A percentile compares a stretch with the other conserved stretches of the same genome.
phyloP scores from a whole-genome alignment of 1,140 invertebrate species.

The Batillaria attramentaria region DNA sequence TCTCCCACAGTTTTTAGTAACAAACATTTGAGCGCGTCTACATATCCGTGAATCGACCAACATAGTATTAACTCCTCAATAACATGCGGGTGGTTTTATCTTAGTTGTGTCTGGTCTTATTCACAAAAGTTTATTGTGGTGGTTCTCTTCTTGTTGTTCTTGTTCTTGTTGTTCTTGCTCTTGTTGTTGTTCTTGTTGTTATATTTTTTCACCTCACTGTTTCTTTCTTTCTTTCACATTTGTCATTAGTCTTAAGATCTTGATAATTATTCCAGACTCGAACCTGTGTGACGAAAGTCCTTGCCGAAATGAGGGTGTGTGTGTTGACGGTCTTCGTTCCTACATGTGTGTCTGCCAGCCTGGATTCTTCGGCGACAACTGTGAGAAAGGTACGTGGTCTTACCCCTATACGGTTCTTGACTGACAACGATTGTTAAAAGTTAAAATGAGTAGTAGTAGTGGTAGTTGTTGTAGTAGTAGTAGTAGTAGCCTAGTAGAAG shows the following conservation, averaged over 20 bases:
- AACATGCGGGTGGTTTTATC: no score
- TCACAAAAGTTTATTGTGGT: background rate
- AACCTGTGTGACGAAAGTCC: conserved; percentile 76
- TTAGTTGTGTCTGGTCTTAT: no score
- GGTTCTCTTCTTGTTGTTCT: background rate
- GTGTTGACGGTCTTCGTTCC: conserved; percentile 79
- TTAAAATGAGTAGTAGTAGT: no score
- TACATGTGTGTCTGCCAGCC: conserved; percentile 81
- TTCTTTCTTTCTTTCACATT: background rate
- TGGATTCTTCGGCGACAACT: conserved; percentile 63
- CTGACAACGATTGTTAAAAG: no score
- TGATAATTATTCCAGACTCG: conserved; percentile 42
- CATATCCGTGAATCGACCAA: no score
- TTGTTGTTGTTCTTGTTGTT: background rate
- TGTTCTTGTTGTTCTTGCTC: background rate
- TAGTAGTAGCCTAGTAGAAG: no score
- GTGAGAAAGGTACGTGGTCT: conserved; percentile 60
- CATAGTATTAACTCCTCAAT: no score
- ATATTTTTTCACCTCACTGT: background rate
- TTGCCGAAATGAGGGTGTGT: conserved; percentile 83
- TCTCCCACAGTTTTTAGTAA: no score
- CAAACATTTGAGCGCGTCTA: no score
- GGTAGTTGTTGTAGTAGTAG: no score
- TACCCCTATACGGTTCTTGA: no score
- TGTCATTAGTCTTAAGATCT: background rate